phyloP scores from a whole-genome alignment of 1,140 invertebrate species.

The Zaprionus inermis region DNA sequence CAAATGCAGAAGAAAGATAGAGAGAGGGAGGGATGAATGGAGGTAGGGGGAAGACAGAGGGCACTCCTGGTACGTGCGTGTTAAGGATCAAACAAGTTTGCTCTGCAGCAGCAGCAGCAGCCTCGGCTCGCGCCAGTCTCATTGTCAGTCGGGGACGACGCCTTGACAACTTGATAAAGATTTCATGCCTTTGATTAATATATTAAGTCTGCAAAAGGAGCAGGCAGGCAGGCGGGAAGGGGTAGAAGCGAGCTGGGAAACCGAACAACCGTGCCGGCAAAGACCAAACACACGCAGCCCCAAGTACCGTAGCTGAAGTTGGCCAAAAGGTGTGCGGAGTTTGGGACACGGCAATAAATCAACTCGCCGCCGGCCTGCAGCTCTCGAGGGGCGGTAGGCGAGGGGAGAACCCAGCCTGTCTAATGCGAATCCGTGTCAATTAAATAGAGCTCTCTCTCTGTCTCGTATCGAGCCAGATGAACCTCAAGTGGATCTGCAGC shows the following conservation, averaged over 20 bases:
- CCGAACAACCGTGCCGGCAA: slow-evolving; percentile 37
- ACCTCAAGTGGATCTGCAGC: slow-evolving; percentile 28
- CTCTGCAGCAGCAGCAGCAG: slow-evolving; percentile 3
- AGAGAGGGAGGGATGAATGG: background rate
- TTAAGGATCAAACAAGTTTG: slow-evolving; percentile 78
- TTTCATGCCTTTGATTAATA: slow-evolving; percentile 82
- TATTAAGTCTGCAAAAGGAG: slow-evolving; percentile 58
- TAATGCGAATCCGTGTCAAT: slow-evolving; percentile 50
- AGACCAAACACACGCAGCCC: slow-evolving; percentile 49
- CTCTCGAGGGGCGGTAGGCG: background rate
- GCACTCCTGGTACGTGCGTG: slow-evolving; percentile 49
- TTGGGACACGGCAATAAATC: slow-evolving; percentile 76
- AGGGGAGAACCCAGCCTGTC: slow-evolving; percentile 31
- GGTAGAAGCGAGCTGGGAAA: slow-evolving; percentile 23
- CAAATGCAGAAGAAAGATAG: slow-evolving; percentile 48
- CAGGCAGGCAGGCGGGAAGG: background rate
- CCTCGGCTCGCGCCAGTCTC: slow-evolving; percentile 43
- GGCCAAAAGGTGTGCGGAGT: slow-evolving; percentile 64
- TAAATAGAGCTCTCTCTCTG: slow-evolving; percentile 29
- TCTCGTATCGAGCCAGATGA: slow-evolving; percentile 15
- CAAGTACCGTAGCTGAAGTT: slow-evolving; percentile 3
- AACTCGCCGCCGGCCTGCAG: slow-evolving; percentile 45
- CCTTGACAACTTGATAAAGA: slow-evolving; percentile 81
- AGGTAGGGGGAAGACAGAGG: background rate
- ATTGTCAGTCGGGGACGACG: slow-evolving; percentile 54